These are phyloP conservation scores for Dexiosoma caninum DNA, from an alignment of 2,888 invertebrate genomes.

Conservation along the genomic window DNA sequence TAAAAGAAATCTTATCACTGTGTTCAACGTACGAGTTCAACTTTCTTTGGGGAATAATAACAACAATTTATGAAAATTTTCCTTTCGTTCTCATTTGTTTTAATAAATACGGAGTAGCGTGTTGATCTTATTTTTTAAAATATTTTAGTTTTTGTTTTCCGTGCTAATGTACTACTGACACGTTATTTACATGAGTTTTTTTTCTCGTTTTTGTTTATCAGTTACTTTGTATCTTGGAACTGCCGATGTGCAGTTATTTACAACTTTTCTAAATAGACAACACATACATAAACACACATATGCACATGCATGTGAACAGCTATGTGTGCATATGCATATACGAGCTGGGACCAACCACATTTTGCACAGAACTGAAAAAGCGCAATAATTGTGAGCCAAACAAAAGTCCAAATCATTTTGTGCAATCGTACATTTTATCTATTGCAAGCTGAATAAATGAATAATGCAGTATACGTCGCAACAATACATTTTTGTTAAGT, in stretches of 20 bases:
- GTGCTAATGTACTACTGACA: constrained; percentile 59
- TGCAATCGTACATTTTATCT: not conserved
- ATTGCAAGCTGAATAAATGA: not conserved
- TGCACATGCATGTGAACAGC: too few species aligned
- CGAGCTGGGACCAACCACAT: not conserved
- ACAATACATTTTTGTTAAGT: not conserved
- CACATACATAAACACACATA: too few species aligned
- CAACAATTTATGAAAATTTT: not conserved
- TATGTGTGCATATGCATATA: too few species aligned
- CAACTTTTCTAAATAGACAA: constrained; percentile 9
- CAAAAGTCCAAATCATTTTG: not conserved
- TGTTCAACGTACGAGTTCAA: not conserved
- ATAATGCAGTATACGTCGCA: not conserved
- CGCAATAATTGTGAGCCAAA: not conserved
- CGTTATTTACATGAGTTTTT: constrained; percentile 53
- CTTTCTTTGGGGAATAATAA: not conserved
- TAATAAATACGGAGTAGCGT: not conserved
- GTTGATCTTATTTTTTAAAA: constrained; percentile 3
- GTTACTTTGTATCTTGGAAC: constrained; percentile 8
- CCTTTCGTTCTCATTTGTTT: constrained; percentile 3
- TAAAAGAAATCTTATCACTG: not conserved
- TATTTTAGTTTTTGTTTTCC: not conserved
- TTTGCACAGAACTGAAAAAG: constrained; percentile 15
- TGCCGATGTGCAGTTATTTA: constrained; percentile 4
- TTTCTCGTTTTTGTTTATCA: constrained; percentile 14